phyloP scores from a whole-genome alignment of 2,113 vertebrate genomes.

The Lontra canadensis region DNA sequence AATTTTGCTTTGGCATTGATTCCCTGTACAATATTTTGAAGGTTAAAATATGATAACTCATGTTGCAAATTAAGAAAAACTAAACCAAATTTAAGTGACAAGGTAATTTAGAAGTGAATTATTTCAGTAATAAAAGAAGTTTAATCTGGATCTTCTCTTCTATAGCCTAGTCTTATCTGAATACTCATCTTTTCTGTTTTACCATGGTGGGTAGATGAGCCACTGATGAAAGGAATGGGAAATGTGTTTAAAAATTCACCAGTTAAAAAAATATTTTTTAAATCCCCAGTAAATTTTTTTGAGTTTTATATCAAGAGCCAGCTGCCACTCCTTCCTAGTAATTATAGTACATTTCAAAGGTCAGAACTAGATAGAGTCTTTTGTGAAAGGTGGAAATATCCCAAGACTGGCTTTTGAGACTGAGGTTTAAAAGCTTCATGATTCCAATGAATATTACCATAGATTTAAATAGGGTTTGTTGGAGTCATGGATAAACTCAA shows the following conservation, averaged over 20 bases:
- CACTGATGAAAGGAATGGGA: not conserved
- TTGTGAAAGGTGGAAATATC: not conserved
- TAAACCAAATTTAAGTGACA: conserved; percentile 59
- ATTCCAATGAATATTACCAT: not conserved
- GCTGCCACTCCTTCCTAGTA: not conserved
- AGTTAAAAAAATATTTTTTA: not conserved
- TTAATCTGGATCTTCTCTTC: conserved; percentile 9
- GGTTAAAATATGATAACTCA: conserved; percentile 59
- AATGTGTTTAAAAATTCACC: not conserved
- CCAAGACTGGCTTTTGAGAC: not conserved
- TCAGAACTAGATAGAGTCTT: not conserved
- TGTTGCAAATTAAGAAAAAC: conserved; percentile 62
- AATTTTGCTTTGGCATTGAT: conserved; percentile 52
- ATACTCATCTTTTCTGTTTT: conserved; percentile 20
- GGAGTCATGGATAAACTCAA: not conserved
- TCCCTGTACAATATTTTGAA: conserved; percentile 58
- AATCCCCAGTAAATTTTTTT: not conserved
- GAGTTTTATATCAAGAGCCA: not conserved
- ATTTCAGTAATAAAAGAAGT: conserved; percentile 66
- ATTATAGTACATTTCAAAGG: not conserved
- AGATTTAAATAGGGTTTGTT: not conserved
- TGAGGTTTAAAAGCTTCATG: not conserved
- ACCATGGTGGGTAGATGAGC: not conserved
- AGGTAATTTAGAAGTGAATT: conserved; percentile 64
- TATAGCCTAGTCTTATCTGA: conserved; percentile 40